Evolutionary conservation across 2,888 invertebrate species (phyloP), one percentile per base, ranked within the genome.

Genomic region (Hirtodrosophila confusa): DNA sequence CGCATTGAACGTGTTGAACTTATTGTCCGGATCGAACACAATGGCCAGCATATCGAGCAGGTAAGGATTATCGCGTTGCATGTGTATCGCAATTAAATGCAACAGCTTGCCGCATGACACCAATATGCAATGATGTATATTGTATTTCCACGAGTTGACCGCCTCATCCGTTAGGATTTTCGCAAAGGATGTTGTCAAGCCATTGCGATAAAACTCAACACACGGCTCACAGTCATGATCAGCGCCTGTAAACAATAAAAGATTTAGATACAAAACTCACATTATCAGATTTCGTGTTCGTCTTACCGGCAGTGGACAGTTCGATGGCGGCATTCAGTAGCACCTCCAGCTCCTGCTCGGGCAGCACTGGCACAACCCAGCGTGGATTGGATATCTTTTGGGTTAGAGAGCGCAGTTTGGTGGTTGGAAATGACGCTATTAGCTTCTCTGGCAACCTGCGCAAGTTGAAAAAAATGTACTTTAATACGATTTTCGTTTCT

Each of bases 131-230:
- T 95, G 96, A 92, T 99, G 98, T 90, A 99, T 99, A 92, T 98
- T 98, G 89, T 95, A 94, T 92, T 98, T 99, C 99, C 99, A 99
- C 89, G 98, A 98, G 89, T 97, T 97, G 51, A 99, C 98, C 54
- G 99, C 98, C 92, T 99, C 99, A 92, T 99, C 99, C 12, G 98
- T 98, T 89, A 99, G 93, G 90, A 99, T 98, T 93, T 98, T 98
- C 49, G 97, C 97, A 92, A 99, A 99, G 53, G 98, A 98, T 78
- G 96, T 94, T 69, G 97, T 97, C 79, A 99, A 93, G 51, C 98
- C 97, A 91, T 98, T 98, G 86, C 97, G 95, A 93, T 98, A 98
- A 93, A 99, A 99, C 82, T 97, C 94, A 91, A 98, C 97, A 92
- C 98, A 99, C 54, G 96, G 94, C 92, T 96, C 95, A 90, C 97